Evolutionary conservation across 1,140 invertebrate species (phyloP).

Genomic region (Conus betulinus): DNA sequence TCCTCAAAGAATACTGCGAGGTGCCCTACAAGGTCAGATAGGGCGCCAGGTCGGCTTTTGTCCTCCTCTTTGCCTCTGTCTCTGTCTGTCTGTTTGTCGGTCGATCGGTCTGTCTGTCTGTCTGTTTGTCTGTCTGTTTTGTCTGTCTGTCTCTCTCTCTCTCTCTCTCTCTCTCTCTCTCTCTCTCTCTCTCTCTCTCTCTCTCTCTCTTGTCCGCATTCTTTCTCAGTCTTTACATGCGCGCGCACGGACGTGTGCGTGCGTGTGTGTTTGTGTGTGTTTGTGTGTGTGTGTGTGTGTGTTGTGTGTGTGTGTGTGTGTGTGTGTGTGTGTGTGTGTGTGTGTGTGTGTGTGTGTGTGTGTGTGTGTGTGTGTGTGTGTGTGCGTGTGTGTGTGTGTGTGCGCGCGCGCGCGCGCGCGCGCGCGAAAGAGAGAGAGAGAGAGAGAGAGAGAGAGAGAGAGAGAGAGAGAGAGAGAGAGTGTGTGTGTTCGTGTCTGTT

Average conservation of each 20-base stretch:
- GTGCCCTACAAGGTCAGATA: slow-evolving; percentile 77
- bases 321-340: too few relatives aligned
- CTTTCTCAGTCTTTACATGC: neutral
- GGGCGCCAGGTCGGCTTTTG: neutral
- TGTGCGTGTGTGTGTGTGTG: too few relatives aligned
- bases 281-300: neutral
- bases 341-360: too few relatives aligned
- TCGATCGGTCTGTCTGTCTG: neutral
- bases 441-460: too few relatives aligned
- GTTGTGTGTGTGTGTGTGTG: neutral
- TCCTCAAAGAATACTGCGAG: slow-evolving; percentile 72
- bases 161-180: neutral
- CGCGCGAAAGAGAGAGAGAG: too few relatives aligned
- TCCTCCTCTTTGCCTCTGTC: neutral
- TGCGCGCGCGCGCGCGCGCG: too few relatives aligned
- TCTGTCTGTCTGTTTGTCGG: neutral
- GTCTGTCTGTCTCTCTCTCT: neutral
- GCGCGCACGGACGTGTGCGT: neutral
- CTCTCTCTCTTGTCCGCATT: neutral
- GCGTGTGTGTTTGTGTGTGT: neutral
- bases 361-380: too few relatives aligned
- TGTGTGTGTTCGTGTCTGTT: too few relatives aligned
- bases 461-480: too few relatives aligned
- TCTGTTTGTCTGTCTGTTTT: neutral
- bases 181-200: neutral